phyloP scores from a whole-genome alignment of 2,797 vertebrate species.

The Sebastiscus tertius region DNA sequence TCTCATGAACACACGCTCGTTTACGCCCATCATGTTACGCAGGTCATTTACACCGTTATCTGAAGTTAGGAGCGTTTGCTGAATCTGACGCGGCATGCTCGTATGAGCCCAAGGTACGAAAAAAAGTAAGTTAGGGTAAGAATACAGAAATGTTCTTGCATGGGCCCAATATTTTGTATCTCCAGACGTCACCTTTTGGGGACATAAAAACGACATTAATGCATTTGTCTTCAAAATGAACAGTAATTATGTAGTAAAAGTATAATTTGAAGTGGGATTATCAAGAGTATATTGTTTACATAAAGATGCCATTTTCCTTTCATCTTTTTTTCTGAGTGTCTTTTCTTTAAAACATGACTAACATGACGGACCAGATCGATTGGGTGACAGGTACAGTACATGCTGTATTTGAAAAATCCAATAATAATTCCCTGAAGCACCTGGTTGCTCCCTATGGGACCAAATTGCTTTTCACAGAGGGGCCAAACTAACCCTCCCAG shows the following conservation, averaged over 20 bases:
- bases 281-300: neutral
- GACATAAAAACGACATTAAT: neutral
- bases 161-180: slow-evolving; percentile 1
- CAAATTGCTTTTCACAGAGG: neutral
- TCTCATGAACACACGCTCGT: no score
- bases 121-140: no score
- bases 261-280: neutral
- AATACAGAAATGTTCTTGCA: no score
- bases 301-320: neutral
- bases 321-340: neutral
- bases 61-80: no score
- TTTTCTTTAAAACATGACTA: neutral
- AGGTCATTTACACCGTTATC: no score
- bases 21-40: no score
- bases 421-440: slow-evolving; percentile 5
- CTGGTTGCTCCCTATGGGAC: neutral
- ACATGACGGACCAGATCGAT: neutral
- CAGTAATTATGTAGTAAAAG: neutral
- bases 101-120: no score
- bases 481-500: neutral
- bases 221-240: neutral
- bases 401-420: slow-evolving; percentile 7
- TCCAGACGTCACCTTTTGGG: neutral
- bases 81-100: no score
- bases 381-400: neutral